phyloP scores from a whole-genome alignment of 2,797 vertebrate genomes.

The Oryzias dopingdopingensis region DNA sequence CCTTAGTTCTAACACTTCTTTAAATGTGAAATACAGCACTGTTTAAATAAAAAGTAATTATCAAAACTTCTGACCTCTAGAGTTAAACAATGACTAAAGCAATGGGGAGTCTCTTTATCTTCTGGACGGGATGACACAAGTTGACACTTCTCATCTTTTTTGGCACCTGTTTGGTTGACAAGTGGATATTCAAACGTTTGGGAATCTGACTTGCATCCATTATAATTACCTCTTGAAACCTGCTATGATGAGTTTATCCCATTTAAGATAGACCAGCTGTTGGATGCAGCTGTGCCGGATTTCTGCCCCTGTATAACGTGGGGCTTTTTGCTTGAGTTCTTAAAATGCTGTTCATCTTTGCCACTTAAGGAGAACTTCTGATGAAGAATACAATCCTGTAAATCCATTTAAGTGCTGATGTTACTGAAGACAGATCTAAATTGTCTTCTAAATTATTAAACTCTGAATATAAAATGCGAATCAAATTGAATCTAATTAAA shows the following conservation, averaged over 20 bases:
- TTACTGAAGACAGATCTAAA: constrained; percentile 4
- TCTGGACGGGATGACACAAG: too few species aligned
- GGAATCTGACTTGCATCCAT: constrained; percentile 6
- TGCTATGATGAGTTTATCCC: constrained; percentile 15
- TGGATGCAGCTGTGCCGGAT: constrained; percentile 2
- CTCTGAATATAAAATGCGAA: constrained; percentile 16
- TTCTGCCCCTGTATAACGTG: neutral
- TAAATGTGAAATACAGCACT: too few species aligned
- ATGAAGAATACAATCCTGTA: neutral
- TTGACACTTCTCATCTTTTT: neutral
- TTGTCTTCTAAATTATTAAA: constrained; percentile 24
- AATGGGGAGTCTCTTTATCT: too few species aligned
- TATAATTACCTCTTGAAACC: constrained; percentile 16
- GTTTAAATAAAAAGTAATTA: too few species aligned
- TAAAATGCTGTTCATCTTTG: neutral
- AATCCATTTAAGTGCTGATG: constrained; percentile 7
- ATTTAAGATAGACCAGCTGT: constrained; percentile 5
- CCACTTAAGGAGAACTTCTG: too few species aligned
- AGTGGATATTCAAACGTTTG: constrained; percentile 1
- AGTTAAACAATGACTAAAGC: too few species aligned
- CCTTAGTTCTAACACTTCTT: too few species aligned
- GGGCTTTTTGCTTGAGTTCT: neutral
- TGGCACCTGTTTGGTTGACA: neutral
- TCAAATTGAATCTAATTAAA: constrained; percentile 1
- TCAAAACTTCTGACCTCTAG: too few species aligned